Evolutionary conservation across 2,888 invertebrate genomes (phyloP), one percentile per base, ranked within the genome.

Genomic region (Glyphotaelius pellucidus): DNA sequence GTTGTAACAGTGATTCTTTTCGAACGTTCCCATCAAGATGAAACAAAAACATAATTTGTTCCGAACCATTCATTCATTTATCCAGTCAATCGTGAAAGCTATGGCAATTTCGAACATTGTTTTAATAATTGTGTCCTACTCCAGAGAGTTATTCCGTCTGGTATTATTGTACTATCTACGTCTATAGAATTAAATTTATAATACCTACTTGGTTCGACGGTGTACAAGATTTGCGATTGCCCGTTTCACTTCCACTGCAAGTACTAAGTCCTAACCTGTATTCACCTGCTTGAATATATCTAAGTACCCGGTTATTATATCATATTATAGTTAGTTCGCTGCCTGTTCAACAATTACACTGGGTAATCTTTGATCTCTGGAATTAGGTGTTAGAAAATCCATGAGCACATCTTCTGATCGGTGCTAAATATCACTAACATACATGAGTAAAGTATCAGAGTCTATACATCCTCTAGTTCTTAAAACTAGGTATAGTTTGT

Each of bases 241-340:
- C 67, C 25, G 67, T 67, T 67, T 67, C 67, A 67, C 67, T 67
- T 67, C 67, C 25, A 67, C 67, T 67, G 1, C 25, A 67, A 25
- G 67, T 67, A 2, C 25, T 67, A 67, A 67, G n/a, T n/a, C 25
- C n/a, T 67, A 67, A 67, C 67, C 67, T 25, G 67, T 67, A 67
- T 67, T 67, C 67, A 67, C 67, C 67, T 67, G 67, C 67, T 67
- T 67, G 67, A n/a, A 67, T 67, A 9, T 67, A 67, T 67, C 25
- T 67, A 67, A 67, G 67, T 67, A 67, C 67, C 67, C 67, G 67
- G 67, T n/a, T 67, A 67, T 67, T n/a, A 67, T 67, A 67, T 67
- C 67, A 67, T n/a, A n/a, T n/a, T n/a, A 67, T 67, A n/a, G 67
- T 67, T 67, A 67, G 67, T 67, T 67, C 67, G 7, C 67, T 67